Conservation (phyloP, 1,140 invertebrate genomes). For the Oscheius sp. region DNA sequence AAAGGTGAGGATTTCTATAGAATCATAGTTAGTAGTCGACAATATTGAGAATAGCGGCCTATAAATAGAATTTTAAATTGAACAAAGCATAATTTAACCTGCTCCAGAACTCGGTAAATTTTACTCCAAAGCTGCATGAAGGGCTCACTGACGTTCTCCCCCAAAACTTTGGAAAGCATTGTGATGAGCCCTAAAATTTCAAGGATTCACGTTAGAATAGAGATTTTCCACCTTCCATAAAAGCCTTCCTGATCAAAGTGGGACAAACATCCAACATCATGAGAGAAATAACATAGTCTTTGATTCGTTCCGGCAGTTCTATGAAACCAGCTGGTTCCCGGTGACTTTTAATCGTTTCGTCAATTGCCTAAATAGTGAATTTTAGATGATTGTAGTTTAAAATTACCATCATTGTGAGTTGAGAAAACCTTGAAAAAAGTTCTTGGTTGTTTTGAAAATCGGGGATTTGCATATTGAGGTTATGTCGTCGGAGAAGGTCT, state of each 20-base stretch:
- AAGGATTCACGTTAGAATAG: neutral
- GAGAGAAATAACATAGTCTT: slow-evolving; percentile 39
- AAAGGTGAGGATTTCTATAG: slow-evolving; percentile 19
- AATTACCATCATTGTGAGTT: slow-evolving; percentile 37
- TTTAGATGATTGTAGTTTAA: neutral
- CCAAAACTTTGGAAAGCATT: slow-evolving; percentile 43
- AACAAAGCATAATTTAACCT: slow-evolving; percentile 39
- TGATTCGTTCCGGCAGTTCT: slow-evolving; percentile 40
- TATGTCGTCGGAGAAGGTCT: slow-evolving; percentile 25
- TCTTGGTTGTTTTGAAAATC: slow-evolving; percentile 14
- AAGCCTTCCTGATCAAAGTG: slow-evolving; percentile 47
- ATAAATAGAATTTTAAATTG: slow-evolving; percentile 29
- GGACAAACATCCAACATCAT: slow-evolving; percentile 51
- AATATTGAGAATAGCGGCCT: slow-evolving; percentile 52
- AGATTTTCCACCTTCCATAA: slow-evolving; percentile 46
- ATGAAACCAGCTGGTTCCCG: slow-evolving; percentile 38
- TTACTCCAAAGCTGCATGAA: slow-evolving; percentile 52
- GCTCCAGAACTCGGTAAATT: slow-evolving; percentile 56
- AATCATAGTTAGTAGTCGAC: slow-evolving; percentile 40
- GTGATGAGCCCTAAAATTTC: slow-evolving; percentile 38
- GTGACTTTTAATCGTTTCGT: slow-evolving; percentile 44
- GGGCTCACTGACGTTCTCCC: slow-evolving; percentile 42
- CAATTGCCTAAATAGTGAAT: slow-evolving; percentile 40
- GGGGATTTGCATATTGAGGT: slow-evolving; percentile 16
- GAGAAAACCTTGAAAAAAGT: slow-evolving; percentile 25